A percentile compares a stretch with the other conserved stretches of the same genome.
Evolutionary conservation across 2,888 invertebrate genomes (phyloP).

Genomic region (Plebejus argus): DNA sequence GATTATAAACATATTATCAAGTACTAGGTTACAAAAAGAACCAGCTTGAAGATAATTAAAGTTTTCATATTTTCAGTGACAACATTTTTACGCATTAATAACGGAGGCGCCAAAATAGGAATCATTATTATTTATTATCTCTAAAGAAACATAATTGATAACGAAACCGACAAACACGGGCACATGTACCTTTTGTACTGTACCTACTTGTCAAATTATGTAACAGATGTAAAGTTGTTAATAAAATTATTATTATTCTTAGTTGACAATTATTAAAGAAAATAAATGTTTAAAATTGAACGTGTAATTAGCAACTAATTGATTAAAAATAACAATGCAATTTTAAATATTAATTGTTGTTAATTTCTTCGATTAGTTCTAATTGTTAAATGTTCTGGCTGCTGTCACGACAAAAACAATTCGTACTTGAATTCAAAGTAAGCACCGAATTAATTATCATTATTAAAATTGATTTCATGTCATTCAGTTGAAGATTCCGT

Average conservation of each 20-base stretch:
- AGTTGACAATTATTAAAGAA: not conserved
- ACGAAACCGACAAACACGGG: too few species aligned
- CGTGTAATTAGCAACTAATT: not conserved
- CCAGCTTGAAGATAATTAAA: not conserved
- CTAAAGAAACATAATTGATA: not conserved
- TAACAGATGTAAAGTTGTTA: too few species aligned
- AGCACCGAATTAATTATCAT: not conserved
- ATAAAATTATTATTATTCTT: too few species aligned
- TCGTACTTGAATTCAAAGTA: not conserved
- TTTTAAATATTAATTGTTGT: not conserved
- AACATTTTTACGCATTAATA: too few species aligned
- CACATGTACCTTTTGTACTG: too few species aligned
- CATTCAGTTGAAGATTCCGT: too few species aligned
- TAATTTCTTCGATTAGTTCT: not conserved
- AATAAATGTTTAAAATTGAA: not conserved
- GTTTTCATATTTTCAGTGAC: not conserved
- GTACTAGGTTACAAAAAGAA: too few species aligned
- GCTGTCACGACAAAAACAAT: not conserved
- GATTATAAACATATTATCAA: not conserved
- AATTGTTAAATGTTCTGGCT: not conserved
- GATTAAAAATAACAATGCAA: not conserved
- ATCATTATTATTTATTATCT: not conserved
- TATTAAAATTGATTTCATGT: not conserved
- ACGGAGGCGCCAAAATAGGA: not conserved
- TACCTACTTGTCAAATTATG: too few species aligned